phyloP scores from a whole-genome alignment of 2,888 invertebrate genomes.

The Cephus pygmeus region DNA sequence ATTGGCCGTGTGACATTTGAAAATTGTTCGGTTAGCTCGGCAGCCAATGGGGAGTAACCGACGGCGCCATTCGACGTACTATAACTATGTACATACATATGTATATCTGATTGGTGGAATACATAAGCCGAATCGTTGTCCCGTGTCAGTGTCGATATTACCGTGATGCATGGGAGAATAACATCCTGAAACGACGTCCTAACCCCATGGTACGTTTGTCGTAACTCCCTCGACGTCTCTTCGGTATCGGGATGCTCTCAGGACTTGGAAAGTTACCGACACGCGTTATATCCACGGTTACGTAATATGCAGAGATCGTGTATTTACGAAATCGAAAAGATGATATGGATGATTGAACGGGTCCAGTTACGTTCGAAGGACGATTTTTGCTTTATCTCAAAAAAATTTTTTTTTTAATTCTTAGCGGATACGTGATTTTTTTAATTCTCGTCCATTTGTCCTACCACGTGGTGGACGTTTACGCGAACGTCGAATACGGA shows the following conservation, averaged over 20 bases:
- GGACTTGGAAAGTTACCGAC: neutral
- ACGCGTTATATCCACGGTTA: neutral
- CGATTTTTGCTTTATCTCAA: neutral
- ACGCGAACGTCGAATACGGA: no score
- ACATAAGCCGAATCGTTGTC: constrained; percentile 6
- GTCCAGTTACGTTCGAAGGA: neutral
- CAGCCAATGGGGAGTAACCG: neutral
- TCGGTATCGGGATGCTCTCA: neutral
- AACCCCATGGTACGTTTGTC: neutral
- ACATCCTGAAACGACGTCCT: neutral
- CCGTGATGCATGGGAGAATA: neutral
- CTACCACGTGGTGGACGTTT: no score
- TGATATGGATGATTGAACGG: neutral
- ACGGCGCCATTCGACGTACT: neutral
- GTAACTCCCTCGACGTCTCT: neutral
- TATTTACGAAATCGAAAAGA: neutral
- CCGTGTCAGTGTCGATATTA: neutral
- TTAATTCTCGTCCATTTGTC: neutral
- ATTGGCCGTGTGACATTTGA: neutral
- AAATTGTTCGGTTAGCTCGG: neutral
- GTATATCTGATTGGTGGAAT: neutral
- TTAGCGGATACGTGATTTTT: neutral
- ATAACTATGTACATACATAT: neutral
- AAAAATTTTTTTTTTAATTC: neutral
- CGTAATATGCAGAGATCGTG: neutral